phyloP scores from a whole-genome alignment of 2,113 vertebrate species.

The Ceyx margarethae region DNA sequence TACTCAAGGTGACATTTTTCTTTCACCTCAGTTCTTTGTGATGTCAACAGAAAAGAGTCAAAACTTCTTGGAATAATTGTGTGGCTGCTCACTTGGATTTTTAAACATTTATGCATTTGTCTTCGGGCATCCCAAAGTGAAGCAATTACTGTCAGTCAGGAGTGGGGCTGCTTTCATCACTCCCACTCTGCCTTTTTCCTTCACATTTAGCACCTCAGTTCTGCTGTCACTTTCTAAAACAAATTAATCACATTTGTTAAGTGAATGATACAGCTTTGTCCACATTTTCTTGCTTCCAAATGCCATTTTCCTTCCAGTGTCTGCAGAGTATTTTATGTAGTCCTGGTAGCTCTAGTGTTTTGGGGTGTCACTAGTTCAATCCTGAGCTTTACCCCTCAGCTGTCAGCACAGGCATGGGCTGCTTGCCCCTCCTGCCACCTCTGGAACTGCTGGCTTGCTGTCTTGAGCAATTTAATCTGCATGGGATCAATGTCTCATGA shows the following conservation, averaged over 20 bases:
- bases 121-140: neutral
- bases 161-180: neutral
- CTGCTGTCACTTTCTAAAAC: neutral
- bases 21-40: neutral
- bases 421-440: neutral
- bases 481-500: neutral
- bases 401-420: neutral
- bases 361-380: too few relatives aligned
- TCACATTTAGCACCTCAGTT: neutral
- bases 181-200: neutral
- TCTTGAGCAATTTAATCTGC: neutral
- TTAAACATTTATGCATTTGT: constrained; percentile 8
- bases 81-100: neutral
- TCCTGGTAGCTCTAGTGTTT: neutral
- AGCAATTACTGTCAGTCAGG: constrained; percentile 34
- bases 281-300: neutral
- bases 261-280: neutral
- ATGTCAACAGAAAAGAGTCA: neutral
- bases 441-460: neutral
- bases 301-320: neutral
- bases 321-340: neutral
- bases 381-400: neutral
- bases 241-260: neutral
- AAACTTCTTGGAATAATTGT: neutral
- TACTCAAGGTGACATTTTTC: neutral